These are phyloP conservation scores for Protobothrops mucrosquamatus DNA, from an alignment of 2,113 vertebrate species.

Conservation along the genomic window DNA sequence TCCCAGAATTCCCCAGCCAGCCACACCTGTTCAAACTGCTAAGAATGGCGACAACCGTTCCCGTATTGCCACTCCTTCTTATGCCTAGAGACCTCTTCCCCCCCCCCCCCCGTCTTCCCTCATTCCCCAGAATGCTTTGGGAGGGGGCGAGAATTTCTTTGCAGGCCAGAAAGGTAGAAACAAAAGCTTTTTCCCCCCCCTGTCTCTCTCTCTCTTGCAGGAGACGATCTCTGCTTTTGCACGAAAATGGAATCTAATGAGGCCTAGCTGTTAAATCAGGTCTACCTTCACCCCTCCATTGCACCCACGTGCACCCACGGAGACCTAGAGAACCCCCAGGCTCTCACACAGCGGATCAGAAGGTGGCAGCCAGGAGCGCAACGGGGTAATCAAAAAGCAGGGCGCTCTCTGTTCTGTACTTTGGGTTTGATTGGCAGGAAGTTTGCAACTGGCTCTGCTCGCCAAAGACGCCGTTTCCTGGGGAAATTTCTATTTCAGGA, in stretches of 20 bases:
- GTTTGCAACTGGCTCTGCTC: not conserved
- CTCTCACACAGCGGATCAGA: not conserved
- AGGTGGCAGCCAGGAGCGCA: not conserved
- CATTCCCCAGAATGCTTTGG: not conserved
- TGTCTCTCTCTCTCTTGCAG: not conserved
- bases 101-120: not conserved
- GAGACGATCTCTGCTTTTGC: fast-evolving
- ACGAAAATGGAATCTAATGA: not conserved
- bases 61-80: not conserved
- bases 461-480: not conserved
- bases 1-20: not conserved
- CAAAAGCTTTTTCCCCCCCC: not conserved
- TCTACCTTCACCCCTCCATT: not conserved
- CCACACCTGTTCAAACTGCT: not conserved
- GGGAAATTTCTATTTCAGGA: not conserved
- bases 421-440: not conserved
- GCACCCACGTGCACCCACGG: not conserved
- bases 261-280: conserved; percentile 16
- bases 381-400: not conserved
- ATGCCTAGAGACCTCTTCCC: not conserved
- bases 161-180: not conserved
- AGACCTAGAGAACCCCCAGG: not conserved
- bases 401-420: not conserved
- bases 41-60: not conserved
- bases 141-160: not conserved